These are phyloP conservation scores for Macrocentrus cingulum DNA, from an alignment of 1,140 invertebrate species.

Conservation along the genomic window DNA sequence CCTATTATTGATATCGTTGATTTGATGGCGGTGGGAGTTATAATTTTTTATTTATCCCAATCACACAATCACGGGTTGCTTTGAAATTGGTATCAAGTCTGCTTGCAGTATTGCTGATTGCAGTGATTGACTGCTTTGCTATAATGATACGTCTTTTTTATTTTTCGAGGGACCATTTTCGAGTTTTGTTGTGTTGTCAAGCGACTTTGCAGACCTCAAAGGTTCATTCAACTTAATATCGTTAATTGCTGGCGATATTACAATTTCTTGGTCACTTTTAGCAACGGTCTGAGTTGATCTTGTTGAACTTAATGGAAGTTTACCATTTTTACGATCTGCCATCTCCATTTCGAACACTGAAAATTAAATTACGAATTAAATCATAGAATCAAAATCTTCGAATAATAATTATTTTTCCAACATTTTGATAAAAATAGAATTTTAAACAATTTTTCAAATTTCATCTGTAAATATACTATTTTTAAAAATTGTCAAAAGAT, in stretches of 20 bases:
- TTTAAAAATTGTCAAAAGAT: no score
- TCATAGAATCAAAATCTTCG: no score
- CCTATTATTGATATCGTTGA: no score
- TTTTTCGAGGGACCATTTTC: conserved; percentile 43
- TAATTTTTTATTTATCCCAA: background rate
- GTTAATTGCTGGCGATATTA: conserved; percentile 21
- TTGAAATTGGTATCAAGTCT: conserved; percentile 41
- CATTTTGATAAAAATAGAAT: no score
- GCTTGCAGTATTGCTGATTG: conserved; percentile 30
- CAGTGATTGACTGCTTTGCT: conserved; percentile 33
- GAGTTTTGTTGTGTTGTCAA: conserved; percentile 40
- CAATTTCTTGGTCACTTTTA: conserved; percentile 28
- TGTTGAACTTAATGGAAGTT: conserved; percentile 24
- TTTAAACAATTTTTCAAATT: no score
- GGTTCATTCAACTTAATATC: conserved; percentile 36
- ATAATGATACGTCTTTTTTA: conserved; percentile 46
- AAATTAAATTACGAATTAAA: conserved; percentile 16
- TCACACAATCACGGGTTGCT: conserved; percentile 40
- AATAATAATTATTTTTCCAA: no score
- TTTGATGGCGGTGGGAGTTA: no score
- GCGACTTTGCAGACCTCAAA: conserved; percentile 27
- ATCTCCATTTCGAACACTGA: conserved; percentile 45
- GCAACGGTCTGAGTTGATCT: conserved; percentile 41
- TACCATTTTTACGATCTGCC: conserved; percentile 40
- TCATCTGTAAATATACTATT: no score